These are phyloP conservation scores for Hipparchia sbordonii DNA, from an alignment of 2,888 invertebrate genomes.

Conservation along the genomic window DNA sequence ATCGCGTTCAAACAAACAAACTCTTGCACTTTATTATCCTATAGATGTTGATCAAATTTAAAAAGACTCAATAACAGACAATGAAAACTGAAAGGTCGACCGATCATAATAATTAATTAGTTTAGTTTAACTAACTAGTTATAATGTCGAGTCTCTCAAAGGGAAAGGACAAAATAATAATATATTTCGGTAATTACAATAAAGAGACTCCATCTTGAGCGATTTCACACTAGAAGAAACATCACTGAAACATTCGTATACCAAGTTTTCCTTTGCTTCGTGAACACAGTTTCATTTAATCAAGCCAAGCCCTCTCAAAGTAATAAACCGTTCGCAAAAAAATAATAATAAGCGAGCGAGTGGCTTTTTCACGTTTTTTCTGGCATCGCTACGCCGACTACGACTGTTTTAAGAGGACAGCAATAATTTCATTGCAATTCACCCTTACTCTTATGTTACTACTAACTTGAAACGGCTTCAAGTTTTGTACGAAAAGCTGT, in stretches of 20 bases:
- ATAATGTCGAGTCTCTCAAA: background rate
- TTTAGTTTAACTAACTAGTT: too few species aligned
- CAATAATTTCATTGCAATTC: conserved; percentile 42
- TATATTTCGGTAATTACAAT: background rate
- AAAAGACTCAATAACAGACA: too few species aligned
- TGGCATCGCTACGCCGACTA: conserved; percentile 23
- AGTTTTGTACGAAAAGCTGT: too few species aligned
- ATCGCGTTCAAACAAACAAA: too few species aligned
- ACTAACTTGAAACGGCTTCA: background rate
- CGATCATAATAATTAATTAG: too few species aligned
- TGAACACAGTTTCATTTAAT: conserved; percentile 7
- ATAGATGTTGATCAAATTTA: too few species aligned
- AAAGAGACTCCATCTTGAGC: conserved; percentile 4
- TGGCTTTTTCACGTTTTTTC: conserved; percentile 27
- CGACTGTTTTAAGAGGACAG: conserved; percentile 25
- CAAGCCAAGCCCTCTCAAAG: conserved; percentile 10
- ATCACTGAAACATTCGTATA: background rate
- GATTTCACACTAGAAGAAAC: conserved; percentile 9
- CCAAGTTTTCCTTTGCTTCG: background rate
- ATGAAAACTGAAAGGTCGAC: too few species aligned
- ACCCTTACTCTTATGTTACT: background rate
- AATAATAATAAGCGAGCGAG: conserved; percentile 28
- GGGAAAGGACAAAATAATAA: background rate
- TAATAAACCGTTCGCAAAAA: conserved; percentile 34
- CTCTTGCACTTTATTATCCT: too few species aligned